Base-by-base conservation (phyloP, 2,113 vertebrate species). In the Bubo blakistoni region DNA sequence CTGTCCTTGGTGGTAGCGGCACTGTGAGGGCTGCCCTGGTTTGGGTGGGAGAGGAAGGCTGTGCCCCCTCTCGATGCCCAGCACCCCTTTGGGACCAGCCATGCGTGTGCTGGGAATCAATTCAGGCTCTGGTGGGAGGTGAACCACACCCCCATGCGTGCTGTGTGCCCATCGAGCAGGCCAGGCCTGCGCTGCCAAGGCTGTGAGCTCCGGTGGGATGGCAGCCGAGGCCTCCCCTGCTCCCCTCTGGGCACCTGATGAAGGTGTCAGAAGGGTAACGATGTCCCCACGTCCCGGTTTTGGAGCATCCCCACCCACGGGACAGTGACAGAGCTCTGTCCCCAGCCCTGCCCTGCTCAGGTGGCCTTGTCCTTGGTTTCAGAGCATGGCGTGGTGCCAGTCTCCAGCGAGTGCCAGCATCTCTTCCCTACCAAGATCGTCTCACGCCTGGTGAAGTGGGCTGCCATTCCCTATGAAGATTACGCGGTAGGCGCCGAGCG, bases 351-450 rank as follows among this genome's bases (percentile, higher is more conserved):
- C 44, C 47, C 63, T 30, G 59, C 90, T 94, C 85, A 92, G 62
- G 10, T 16, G 32, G 36, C 73, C 40, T 38, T 54, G n/a, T 61
- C 72, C 61, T 58, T 73, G 83, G 13, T 97, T 97, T 49, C 95
- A 99, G 99, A 99, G 94, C 99, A 99, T 11, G 99, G 98, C 14
- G 98, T 99, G 16, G 97, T 99, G 85, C 99, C 99, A 0, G 98
- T 99, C 79, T 98, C 98, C 96, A 98, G 97, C 0, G 99, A 99
- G 92, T 99, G 99, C 97, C 99, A 99, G 97, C 97, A 99, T 70
- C 98, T 99, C 78, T 99, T 99, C 94, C 99, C 99, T 2, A 97
- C 99, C 90, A 99, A 99, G 97, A 98, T 99, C 3, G 98, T 99
- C 73, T 99, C 99, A 0, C 98, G 98, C 51, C 98, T 99, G 94